A percentile compares a stretch with the other conserved stretches of the same genome.
Evolutionary conservation across 2,888 invertebrate species (phyloP).

Genomic region (Drosophila glabriapex): DNA sequence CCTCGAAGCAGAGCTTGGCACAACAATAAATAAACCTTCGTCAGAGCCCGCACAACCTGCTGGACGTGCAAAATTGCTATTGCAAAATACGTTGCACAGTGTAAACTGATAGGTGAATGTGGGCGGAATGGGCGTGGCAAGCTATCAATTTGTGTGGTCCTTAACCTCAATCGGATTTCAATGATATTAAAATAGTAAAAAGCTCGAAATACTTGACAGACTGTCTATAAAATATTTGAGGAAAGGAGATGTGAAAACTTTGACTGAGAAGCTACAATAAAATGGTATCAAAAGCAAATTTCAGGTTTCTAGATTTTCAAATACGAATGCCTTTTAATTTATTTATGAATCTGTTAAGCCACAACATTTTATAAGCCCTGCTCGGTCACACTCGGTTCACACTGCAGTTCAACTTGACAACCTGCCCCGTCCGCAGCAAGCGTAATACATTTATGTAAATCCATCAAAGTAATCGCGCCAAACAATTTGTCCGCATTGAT

Average conservation of each 20-base stretch:
- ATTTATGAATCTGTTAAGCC: slow-evolving; percentile 8
- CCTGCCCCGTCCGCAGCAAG: not conserved
- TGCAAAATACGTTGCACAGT: slow-evolving; percentile 11
- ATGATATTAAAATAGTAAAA: not conserved
- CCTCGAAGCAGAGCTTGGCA: slow-evolving; percentile 21
- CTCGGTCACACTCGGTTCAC: slow-evolving; percentile 2
- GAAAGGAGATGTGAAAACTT: not conserved
- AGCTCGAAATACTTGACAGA: not conserved
- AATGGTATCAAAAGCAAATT: not conserved
- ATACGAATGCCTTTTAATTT: not conserved
- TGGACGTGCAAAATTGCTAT: slow-evolving; percentile 27
- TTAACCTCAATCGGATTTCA: slow-evolving; percentile 12
- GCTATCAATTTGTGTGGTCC: slow-evolving; percentile 19
- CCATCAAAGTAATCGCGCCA: slow-evolving; percentile 30
- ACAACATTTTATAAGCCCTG: not conserved
- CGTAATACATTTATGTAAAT: slow-evolving; percentile 31
- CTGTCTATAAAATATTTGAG: not conserved
- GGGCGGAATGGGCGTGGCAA: slow-evolving; percentile 33
- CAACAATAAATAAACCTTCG: slow-evolving; percentile 26
- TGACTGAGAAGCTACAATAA: not conserved
- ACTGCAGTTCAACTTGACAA: not conserved
- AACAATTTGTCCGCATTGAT: slow-evolving; percentile 52
- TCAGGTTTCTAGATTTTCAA: not conserved
- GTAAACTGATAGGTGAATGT: slow-evolving; percentile 34
- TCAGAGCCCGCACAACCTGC: not conserved